Base-by-base conservation (phyloP, 2,113 vertebrate genomes). In the Malurus elegans region DNA sequence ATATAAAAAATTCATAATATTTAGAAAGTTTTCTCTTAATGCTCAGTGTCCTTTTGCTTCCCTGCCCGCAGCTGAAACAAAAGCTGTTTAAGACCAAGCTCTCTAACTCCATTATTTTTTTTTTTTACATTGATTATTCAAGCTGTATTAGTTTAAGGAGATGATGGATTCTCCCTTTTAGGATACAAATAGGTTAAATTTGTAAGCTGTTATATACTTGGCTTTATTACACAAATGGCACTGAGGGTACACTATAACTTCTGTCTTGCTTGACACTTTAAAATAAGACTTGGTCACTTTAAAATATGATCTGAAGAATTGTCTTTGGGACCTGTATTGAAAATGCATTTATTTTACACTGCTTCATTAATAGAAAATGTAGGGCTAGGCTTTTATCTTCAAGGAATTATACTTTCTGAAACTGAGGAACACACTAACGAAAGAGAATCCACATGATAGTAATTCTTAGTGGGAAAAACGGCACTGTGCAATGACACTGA, bases 41-140 rank as follows among this genome's bases (percentile, higher is more conserved):
- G 96, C 95, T 97, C 97, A 97, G 96, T 93, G 90, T 94, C 96
- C 97, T 98, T 98, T 98, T 98, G 97, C 97, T 98, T 96, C 98
- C 97, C 97, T 98, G 97, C 98, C 97, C 96, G 97, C 98, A 98
- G 98, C 94, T 98, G 97, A 98, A 98, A 98, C 97, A 97, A 97
- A 98, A 98, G 97, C 97, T 97, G 96, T 97, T 96, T 94, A 96
- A 96, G 95, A 98, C 95, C 97, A 97, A 97, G 97, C 95, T 95
- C 73, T 93, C 54, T 91, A 85, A 95, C 87, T 96, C 92, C 81
- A 61, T 88, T 85, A 69, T 56, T 73, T 24, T 76, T 23, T 76
- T 36, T 54, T 65, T 50, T 88, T 64, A 96, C 85, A 97, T 69
- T 95, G 95, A 97, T 96, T 96, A 97, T 94, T 95, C 74, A 97